Evolutionary conservation across 2,797 vertebrate species (phyloP), one percentile per base, ranked within the genome.

Genomic region (Sardinella longiceps): DNA sequence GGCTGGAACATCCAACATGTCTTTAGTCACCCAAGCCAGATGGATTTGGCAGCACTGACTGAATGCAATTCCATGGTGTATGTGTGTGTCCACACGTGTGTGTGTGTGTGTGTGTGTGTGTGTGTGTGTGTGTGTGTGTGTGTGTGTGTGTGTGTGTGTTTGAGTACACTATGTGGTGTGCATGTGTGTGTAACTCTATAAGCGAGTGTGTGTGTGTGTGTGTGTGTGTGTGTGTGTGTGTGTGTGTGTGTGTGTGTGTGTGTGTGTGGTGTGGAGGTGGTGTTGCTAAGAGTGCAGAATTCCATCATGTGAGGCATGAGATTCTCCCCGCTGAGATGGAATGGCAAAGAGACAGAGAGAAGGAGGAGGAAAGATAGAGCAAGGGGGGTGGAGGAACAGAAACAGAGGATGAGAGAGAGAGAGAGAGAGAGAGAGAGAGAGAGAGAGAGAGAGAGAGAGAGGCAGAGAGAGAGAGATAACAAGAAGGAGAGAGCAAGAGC

Each of bases 251-350:
- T 60, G 83, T 58, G 80, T 81, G 14, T 80, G 51, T 88, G 83
- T 50, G 82, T 63, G 70, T 88, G 83, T 83, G 80, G 84, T 85
- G 84, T 81, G 87, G 87, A 86, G 90, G 88, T 88, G 88, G 86
- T 90, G 87, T 85, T 87, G 89, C 92, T 92, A 94, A 92, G 90
- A 93, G 91, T 90, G 90, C 88, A 93, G 92, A 92, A 92, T 89
- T 92, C 90, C 92, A 88, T 90, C 92, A 90, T 85, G 83, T 85
- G 89, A 88, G 89, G 86, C 92, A 94, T 93, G 88, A 90, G 85
- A 33, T 85, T 86, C 89, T 91, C 91, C 93, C 91, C 37, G 86
- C 91, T 91, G 93, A 74, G 91, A 82, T 86, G 86, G 66, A 33
- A 74, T 74, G 33, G 66, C 66, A 39, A 37, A 37, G 15, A 74